These are phyloP conservation scores for Petrocephalus schoutedeni DNA, from an alignment of 2,797 vertebrate genomes.

Conservation along the genomic window DNA sequence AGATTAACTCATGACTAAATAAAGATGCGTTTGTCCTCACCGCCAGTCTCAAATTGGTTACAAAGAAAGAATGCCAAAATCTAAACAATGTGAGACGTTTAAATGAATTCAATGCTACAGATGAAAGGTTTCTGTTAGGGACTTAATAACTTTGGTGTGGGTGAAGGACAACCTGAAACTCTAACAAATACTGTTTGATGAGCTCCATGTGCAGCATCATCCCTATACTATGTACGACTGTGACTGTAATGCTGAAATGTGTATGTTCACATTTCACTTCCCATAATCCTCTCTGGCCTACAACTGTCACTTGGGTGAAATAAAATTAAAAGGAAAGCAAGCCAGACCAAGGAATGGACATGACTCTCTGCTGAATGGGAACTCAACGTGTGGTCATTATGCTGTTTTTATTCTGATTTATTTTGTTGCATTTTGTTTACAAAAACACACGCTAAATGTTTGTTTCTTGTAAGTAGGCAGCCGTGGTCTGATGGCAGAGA, in stretches of 20 bases:
- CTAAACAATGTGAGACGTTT: not conserved
- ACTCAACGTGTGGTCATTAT: not conserved
- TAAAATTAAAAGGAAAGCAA: not conserved
- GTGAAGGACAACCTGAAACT: not conserved
- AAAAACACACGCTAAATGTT: slow-evolving; percentile 15
- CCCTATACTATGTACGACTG: not conserved
- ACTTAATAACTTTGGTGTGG: not conserved
- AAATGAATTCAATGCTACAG: not conserved
- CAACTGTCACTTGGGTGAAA: not conserved
- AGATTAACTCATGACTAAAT: not conserved
- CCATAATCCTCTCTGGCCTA: not conserved
- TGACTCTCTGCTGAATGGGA: not conserved
- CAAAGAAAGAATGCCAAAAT: not conserved
- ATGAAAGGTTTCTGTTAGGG: not conserved
- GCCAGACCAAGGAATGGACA: not conserved
- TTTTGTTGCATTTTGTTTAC: not conserved
- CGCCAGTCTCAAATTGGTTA: not conserved
- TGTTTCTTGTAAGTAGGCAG: not conserved
- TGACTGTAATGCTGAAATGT: not conserved
- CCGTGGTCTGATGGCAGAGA: not conserved
- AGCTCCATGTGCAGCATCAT: not conserved
- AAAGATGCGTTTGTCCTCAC: not conserved
- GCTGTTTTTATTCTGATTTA: not conserved
- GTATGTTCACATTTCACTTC: not conserved
- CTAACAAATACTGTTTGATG: not conserved